Evolutionary conservation across 2,797 vertebrate genomes (phyloP), one percentile per base, ranked within the genome.

Genomic region (Cirrhinus molitorella): DNA sequence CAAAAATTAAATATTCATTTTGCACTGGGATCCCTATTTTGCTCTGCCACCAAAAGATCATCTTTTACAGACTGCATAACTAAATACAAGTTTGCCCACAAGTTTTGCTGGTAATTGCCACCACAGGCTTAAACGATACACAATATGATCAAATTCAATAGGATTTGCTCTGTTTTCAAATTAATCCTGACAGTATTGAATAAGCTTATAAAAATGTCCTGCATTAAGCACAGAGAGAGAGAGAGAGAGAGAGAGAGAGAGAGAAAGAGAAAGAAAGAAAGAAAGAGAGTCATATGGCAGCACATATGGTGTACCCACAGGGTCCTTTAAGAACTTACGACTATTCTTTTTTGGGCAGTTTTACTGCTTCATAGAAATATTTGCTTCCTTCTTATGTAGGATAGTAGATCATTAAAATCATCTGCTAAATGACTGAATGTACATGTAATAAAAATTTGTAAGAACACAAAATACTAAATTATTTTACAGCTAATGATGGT

Each of bases 1-100:
- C 53, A 59, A 45, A 43, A 71, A 80, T 80, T 0, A 71, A 80
- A 80, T 59, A 71, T 80, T 71, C 9, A 80, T 80, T 45, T 31
- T 59, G n/a, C 23, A 43, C 28, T 68, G 53, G 57, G 74, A 13
- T 63, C 23, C 19, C 40, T 77, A 45, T 77, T 61, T 61, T 77
- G 23, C 37, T 43, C 55, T 45, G 66, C 23, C 51, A 57, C 34
- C 21, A 13, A 40, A 74, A 23, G 13, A 34, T 40, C 23, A 47
- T 45, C 17, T 45, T 31, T 53, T 66, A 66, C 63, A 40, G 23
- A 68, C 43, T 55, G 37, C n/a, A 40, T 68, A 55, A 40, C 16
- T 43, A 21, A 67, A 61, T 25, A n/a, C 73, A 68, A 17, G 49
- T 43, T 68, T 55, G 9, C 8, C 8, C 0, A 9, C 1, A 49